Evolutionary conservation across 2,113 vertebrate genomes (phyloP), one percentile per base, ranked within the genome.

Genomic region (Sisor rabdophorus): DNA sequence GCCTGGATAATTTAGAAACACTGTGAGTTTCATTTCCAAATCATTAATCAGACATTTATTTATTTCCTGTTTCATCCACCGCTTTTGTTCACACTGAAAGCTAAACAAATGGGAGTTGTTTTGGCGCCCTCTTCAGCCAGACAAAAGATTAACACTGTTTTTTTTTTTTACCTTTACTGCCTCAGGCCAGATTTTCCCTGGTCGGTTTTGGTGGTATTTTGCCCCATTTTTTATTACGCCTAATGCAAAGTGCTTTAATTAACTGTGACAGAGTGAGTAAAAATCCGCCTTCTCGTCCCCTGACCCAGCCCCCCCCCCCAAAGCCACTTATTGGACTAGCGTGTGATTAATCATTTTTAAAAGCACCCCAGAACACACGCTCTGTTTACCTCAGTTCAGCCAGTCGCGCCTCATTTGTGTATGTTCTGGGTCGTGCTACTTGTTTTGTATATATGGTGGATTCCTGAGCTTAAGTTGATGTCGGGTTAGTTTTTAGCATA

Each of bases 1-100:
- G 97, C 78, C 91, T 99, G 54, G 91, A 95, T 80, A 98, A 98
- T 87, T 91, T 98, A 77, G 97, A 99, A 89, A 97, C 95, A 2
- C 89, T 98, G 96, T 99, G 88, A 98, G 97, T 97, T 83, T n/a
- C 1, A 96, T 97, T 83, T n/a, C 1, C 60, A 32, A 50, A 56
- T 59, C 30, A 48, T 26, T 17, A 32, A n/a, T 55, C 30, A 71
- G 5, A 28, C 16, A 48, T 48, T 8, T 55, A 28, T 19, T 50
- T 8, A 26, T 48, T 48, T 60, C 40, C 2, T 40, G 5, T 24
- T 28, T 72, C 9, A 47, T 11, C 26, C 71, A 24, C 36, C 50
- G 8, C 9, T 32, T 61, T 52, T 52, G 9, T 50, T 68, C 48
- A 12, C 36, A 59, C 15, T 44, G 55, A 17, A 17, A 20, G 19